A percentile compares a stretch with the other conserved stretches of the same genome.
These are phyloP conservation scores for Dasyprocta punctata DNA, from an alignment of 2,113 vertebrate species.

Conservation along the genomic window DNA sequence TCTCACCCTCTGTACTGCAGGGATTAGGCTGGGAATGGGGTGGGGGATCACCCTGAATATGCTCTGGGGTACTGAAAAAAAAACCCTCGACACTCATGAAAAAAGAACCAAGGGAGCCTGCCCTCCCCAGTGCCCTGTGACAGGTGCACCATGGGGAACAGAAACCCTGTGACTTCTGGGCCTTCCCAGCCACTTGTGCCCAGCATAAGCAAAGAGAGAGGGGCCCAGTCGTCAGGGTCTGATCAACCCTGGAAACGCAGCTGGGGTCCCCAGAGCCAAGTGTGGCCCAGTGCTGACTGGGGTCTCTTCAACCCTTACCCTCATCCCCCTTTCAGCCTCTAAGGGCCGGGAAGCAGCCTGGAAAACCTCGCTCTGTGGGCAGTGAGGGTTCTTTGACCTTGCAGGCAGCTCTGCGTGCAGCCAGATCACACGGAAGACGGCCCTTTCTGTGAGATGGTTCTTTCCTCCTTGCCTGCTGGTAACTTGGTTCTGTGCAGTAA, in stretches of 20 bases:
- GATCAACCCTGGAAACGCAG: neutral
- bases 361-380: no score
- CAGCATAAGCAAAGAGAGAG: no score
- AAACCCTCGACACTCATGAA: neutral
- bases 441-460: neutral
- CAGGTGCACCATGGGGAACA: neutral
- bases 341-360: neutral
- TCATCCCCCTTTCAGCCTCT: neutral
- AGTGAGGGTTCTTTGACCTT: neutral
- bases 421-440: neutral
- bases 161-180: neutral
- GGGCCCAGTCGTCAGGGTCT: neutral
- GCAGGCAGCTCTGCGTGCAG: neutral
- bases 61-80: neutral
- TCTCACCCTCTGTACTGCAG: neutral
- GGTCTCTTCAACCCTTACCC: fast-evolving
- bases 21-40: no score
- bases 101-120: neutral
- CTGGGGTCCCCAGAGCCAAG: neutral
- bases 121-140: neutral
- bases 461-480: neutral
- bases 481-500: neutral
- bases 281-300: fast-evolving
- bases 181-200: neutral
- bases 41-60: neutral